These are phyloP conservation scores for Neodiprion fabricii DNA, from an alignment of 1,140 invertebrate genomes.

Conservation along the genomic window DNA sequence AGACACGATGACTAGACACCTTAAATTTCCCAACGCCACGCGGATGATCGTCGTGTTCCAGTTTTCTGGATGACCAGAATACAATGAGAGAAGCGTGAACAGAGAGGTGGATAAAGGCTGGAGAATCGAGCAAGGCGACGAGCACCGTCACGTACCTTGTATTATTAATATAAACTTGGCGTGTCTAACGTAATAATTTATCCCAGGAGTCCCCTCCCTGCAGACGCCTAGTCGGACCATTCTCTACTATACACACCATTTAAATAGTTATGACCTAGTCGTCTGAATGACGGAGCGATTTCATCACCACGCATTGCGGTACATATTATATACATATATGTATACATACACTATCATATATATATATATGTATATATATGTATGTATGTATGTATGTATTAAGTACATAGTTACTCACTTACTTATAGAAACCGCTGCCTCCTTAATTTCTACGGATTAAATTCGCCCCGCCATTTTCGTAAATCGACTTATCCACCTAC, in stretches of 20 bases:
- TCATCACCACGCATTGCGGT: constrained; percentile 44
- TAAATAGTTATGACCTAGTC: constrained; percentile 59
- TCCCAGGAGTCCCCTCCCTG: neutral
- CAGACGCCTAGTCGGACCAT: neutral
- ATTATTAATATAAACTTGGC: constrained; percentile 43
- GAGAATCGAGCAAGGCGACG: neutral
- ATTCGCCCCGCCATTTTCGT: constrained; percentile 55
- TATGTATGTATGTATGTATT: too few species aligned
- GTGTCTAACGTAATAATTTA: constrained; percentile 59
- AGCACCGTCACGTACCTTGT: constrained; percentile 6
- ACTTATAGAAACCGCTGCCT: neutral
- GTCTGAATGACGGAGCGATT: constrained; percentile 50
- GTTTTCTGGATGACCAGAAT: too few species aligned
- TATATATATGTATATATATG: too few species aligned
- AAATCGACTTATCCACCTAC: constrained; percentile 46
- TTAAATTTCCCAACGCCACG: too few species aligned
- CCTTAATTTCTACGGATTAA: constrained; percentile 56
- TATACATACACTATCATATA: too few species aligned
- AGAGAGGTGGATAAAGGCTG: too few species aligned
- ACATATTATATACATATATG: neutral
- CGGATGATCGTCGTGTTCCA: too few species aligned
- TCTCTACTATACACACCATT: constrained; percentile 34
- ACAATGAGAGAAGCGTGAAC: too few species aligned
- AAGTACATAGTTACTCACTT: too few species aligned
- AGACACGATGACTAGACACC: too few species aligned